Percentiles rank a stretch among this genome's conserved stretches.
These are phyloP conservation scores for Papilio machaon DNA, from an alignment of 1,140 invertebrate species.

Conservation along the genomic window DNA sequence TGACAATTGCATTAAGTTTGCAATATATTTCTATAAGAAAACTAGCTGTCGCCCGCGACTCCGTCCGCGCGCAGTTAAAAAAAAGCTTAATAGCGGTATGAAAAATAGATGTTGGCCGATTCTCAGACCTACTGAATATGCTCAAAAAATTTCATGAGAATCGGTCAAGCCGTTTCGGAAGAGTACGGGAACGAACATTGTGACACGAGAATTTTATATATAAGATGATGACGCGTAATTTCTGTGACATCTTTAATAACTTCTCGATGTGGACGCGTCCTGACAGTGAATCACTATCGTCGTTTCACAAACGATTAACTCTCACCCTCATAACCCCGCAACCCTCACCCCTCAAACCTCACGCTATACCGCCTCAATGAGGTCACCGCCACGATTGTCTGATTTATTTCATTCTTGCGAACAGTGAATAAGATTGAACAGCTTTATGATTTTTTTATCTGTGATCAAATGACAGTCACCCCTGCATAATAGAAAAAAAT, in stretches of 20 bases:
- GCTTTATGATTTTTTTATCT: background rate
- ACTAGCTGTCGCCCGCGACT: too few relatives aligned
- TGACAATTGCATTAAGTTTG: too few relatives aligned
- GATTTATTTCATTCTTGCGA: background rate
- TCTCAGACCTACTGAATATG: too few relatives aligned
- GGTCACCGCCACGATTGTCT: background rate
- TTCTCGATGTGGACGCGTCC: background rate
- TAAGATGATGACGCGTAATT: background rate
- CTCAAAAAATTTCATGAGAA: too few relatives aligned
- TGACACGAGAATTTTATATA: too few relatives aligned
- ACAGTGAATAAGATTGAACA: background rate
- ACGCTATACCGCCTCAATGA: background rate
- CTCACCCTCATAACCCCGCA: background rate
- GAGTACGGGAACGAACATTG: too few relatives aligned
- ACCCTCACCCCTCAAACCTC: background rate
- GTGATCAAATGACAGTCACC: background rate
- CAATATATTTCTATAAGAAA: too few relatives aligned
- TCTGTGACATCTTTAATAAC: slow-evolving; percentile 2
- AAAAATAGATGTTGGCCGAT: too few relatives aligned
- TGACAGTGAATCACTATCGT: slow-evolving; percentile 14
- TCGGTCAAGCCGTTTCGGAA: too few relatives aligned
- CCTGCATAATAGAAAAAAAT: too few relatives aligned
- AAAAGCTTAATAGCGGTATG: too few relatives aligned
- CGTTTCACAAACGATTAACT: slow-evolving; percentile 12
- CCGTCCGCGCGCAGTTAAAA: too few relatives aligned